Evolutionary conservation across 1,140 invertebrate species (phyloP).

Genomic region (Meloidogyne floridensis): DNA sequence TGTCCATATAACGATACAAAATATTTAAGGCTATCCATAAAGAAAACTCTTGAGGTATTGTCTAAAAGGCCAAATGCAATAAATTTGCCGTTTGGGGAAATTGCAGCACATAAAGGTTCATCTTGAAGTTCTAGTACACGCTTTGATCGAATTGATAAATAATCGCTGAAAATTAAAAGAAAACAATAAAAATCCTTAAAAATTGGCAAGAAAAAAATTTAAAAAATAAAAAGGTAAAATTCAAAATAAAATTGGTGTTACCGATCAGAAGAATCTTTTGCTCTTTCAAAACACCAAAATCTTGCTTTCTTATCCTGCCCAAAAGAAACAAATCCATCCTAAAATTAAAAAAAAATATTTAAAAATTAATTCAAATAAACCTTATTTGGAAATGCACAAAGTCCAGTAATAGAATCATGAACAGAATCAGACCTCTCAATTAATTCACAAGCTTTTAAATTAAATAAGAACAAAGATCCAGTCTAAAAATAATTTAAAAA

Average conservation of each 20-base stretch:
- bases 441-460: conserved; percentile 79
- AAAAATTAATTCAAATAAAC: conserved; percentile 49
- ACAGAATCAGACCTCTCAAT: conserved; percentile 71
- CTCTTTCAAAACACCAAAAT: conserved; percentile 89
- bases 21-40: conserved; percentile 90
- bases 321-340: conserved; percentile 69
- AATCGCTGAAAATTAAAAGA: conserved; percentile 54
- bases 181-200: conserved; percentile 19
- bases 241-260: conserved; percentile 8
- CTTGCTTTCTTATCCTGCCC: conserved; percentile 86
- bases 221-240: background rate
- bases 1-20: conserved; percentile 94
- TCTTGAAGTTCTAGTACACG: conserved; percentile 84
- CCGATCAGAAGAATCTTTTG: conserved; percentile 53
- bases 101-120: conserved; percentile 77
- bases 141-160: conserved; percentile 79
- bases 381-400: conserved; percentile 72
- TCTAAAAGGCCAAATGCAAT: conserved; percentile 87
- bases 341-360: conserved; percentile 34
- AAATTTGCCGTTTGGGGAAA: conserved; percentile 83
- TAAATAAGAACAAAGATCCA: conserved; percentile 83
- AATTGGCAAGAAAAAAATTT: background rate
- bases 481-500: conserved; percentile 66
- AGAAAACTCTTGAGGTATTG: conserved; percentile 92
- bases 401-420: conserved; percentile 77